Percentiles rank a stretch among this genome's conserved stretches.
Evolutionary conservation across 37 sponge, comb jelly and placozoan genomes (phyloP).

Genomic region (Lycopodina hypogea): DNA sequence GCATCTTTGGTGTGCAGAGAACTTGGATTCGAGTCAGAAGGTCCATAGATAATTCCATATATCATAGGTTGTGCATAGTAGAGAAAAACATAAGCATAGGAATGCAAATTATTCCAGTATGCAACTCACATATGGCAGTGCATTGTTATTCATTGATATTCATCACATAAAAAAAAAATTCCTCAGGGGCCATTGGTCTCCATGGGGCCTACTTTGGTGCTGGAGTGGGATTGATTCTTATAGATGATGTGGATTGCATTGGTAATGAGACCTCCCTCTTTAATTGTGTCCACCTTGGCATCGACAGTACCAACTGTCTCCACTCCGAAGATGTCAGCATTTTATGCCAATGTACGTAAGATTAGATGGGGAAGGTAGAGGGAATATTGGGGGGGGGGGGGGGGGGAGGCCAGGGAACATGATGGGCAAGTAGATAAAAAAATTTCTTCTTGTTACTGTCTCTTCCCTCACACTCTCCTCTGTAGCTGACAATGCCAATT

Average conservation of each 20-base stretch:
- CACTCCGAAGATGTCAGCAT: conserved; percentile 42
- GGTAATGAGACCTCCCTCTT: conserved; percentile 46
- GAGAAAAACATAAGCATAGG: too few species aligned
- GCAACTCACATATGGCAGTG: too few species aligned
- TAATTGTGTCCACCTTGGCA: conserved; percentile 29
- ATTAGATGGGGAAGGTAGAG: background rate
- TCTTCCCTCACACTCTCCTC: too few species aligned
- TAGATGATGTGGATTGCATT: conserved; percentile 38
- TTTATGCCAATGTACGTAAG: conserved; percentile 23
- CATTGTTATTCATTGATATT: too few species aligned
- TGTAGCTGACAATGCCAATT: conserved; percentile 3
- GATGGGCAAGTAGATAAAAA: background rate
- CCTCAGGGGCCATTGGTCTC: conserved; percentile 20
- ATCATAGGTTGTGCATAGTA: background rate
- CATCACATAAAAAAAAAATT: too few species aligned
- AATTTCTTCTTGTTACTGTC: too few species aligned
- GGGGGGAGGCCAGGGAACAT: too few species aligned
- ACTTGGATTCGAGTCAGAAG: conserved; percentile 40
- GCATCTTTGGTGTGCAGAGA: conserved; percentile 50
- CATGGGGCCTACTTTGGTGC: conserved; percentile 33
- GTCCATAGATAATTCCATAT: background rate
- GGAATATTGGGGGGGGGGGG: background rate
- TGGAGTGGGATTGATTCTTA: conserved; percentile 48
- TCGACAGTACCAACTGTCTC: conserved; percentile 32
- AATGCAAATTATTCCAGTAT: too few species aligned